Conservation (phyloP, 1,140 invertebrate species). For the Drosophila auraria region DNA sequence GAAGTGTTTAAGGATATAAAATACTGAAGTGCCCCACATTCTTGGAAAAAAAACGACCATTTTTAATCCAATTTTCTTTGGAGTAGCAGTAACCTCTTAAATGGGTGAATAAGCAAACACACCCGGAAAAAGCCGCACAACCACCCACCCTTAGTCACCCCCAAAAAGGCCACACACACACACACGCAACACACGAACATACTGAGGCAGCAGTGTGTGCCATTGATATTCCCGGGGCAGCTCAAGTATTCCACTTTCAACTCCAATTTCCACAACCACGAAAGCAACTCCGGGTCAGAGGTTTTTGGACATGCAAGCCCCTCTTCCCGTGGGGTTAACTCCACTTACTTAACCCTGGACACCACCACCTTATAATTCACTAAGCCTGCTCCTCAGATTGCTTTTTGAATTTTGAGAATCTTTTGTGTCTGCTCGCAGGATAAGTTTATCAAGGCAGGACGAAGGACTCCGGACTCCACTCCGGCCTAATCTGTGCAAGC, state of each 20-base stretch:
- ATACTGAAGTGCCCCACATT: no score
- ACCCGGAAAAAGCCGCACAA: not conserved
- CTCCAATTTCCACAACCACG: constrained; percentile 1
- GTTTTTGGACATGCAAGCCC: constrained; percentile 13
- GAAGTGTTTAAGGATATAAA: no score
- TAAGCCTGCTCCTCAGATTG: not conserved
- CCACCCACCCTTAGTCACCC: constrained; percentile 1
- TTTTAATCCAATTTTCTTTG: not conserved
- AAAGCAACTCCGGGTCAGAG: constrained; percentile 1
- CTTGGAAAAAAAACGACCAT: not conserved
- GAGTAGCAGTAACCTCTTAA: constrained; percentile 25
- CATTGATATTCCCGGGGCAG: constrained; percentile 19
- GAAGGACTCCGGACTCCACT: no score
- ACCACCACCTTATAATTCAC: no score
- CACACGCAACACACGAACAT: not conserved
- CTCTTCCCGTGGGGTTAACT: constrained; percentile 5
- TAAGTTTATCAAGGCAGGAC: not conserved
- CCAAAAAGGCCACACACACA: not conserved
- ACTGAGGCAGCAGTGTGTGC: not conserved
- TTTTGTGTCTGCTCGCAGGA: not conserved
- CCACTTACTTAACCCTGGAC: constrained; percentile 5
- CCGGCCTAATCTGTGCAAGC: not conserved
- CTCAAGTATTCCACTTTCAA: not conserved
- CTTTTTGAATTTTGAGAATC: not conserved
- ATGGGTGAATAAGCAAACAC: constrained; percentile 1